Percentiles rank a stretch among this genome's conserved stretches.
Conservation (phyloP, 2,113 vertebrate species). For the Apistogramma diplotaenia region DNA sequence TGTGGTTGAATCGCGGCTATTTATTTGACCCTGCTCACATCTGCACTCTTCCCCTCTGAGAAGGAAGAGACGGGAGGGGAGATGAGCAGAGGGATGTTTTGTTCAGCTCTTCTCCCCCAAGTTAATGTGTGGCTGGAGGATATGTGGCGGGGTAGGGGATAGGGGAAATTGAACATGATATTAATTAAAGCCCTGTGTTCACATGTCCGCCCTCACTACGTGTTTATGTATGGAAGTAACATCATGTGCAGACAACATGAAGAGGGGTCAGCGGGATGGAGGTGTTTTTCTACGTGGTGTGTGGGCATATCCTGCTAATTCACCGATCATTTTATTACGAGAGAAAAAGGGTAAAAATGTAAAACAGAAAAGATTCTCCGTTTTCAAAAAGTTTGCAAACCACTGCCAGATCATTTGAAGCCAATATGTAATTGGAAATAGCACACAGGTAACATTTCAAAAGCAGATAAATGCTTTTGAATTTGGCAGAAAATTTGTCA, state of each 20-base stretch:
- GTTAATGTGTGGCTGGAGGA: constrained; percentile 42
- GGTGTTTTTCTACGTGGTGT: constrained; percentile 58
- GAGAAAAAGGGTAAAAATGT: not conserved
- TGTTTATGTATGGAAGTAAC: constrained; percentile 68
- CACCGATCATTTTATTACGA: not conserved
- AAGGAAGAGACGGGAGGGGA: constrained; percentile 49
- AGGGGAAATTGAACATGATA: constrained; percentile 66
- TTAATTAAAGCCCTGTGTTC: constrained; percentile 67
- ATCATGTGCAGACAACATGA: constrained; percentile 52
- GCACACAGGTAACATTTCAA: no score
- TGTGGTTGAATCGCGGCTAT: constrained; percentile 74
- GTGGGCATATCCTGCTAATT: constrained; percentile 22
- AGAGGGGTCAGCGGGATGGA: constrained; percentile 41
- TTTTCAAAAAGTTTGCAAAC: not conserved
- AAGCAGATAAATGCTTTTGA: no score
- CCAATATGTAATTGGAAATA: no score
- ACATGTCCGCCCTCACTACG: constrained; percentile 54
- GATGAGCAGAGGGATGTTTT: constrained; percentile 37
- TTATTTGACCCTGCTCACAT: constrained; percentile 77
- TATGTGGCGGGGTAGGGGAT: not conserved
- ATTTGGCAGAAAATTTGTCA: no score
- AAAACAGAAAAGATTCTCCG: not conserved
- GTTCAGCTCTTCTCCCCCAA: constrained; percentile 39
- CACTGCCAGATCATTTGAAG: no score
- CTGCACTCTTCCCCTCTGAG: constrained; percentile 63